phyloP scores from a whole-genome alignment of 2,888 invertebrate species.

The Cataglyphis albicans region DNA sequence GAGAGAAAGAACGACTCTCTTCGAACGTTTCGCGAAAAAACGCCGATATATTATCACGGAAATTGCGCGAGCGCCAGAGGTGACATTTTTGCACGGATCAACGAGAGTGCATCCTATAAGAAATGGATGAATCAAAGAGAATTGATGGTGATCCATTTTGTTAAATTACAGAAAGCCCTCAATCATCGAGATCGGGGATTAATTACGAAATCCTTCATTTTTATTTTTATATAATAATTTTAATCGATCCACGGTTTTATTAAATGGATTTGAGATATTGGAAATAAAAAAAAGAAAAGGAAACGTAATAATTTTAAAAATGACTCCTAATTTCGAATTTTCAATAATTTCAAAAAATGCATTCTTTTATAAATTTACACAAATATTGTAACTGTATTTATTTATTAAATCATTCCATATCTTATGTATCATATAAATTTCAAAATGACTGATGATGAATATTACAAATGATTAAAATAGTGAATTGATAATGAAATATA shows the following conservation, averaged over 20 bases:
- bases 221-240: not conserved
- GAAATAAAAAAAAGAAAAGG: not conserved
- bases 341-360: not conserved
- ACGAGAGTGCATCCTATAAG: conserved; percentile 29
- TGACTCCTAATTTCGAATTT: not conserved
- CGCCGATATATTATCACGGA: conserved; percentile 49
- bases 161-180: conserved; percentile 16
- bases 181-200: conserved; percentile 21
- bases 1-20: conserved; percentile 37
- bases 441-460: not conserved
- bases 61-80: conserved; percentile 36
- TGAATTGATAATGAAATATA: not conserved
- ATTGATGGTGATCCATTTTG: conserved; percentile 39
- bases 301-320: not conserved
- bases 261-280: not conserved
- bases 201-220: not conserved
- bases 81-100: conserved; percentile 44
- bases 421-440: not conserved
- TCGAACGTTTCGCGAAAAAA: conserved; percentile 51
- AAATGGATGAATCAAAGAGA: conserved; percentile 40
- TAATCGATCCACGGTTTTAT: not conserved
- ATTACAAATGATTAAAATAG: not conserved
- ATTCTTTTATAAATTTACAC: not conserved
- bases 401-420: not conserved
- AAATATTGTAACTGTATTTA: not conserved